These are phyloP conservation scores for Oryzias sinensis DNA, from an alignment of 2,797 vertebrate species.

Conservation along the genomic window DNA sequence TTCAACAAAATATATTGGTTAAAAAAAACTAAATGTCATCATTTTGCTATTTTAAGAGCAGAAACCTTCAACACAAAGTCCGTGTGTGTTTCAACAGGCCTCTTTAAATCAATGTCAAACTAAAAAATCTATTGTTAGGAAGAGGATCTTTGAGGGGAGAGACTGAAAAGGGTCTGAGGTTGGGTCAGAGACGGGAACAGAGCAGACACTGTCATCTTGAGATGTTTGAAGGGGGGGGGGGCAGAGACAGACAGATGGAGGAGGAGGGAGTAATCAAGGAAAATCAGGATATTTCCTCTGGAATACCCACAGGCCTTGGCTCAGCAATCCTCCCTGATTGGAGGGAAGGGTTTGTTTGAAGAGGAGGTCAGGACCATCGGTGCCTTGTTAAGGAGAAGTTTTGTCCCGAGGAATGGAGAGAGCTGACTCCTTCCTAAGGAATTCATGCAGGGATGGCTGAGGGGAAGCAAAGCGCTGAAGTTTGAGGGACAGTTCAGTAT, in stretches of 20 bases:
- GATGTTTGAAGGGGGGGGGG: slow-evolving; percentile 2
- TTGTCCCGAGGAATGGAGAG: slow-evolving; percentile 68
- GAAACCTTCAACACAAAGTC: too few relatives aligned
- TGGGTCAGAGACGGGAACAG: slow-evolving; percentile 35
- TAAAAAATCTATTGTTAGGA: slow-evolving; percentile 44
- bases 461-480: too few relatives aligned
- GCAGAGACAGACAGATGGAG: slow-evolving; percentile 8
- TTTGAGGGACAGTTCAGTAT: slow-evolving; percentile 18
- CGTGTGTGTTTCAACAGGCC: too few relatives aligned
- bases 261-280: slow-evolving; percentile 67
- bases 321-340: slow-evolving; percentile 76
- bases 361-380: slow-evolving; percentile 75
- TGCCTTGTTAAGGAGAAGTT: slow-evolving; percentile 72
- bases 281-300: slow-evolving; percentile 74
- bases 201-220: slow-evolving; percentile 5
- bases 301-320: slow-evolving; percentile 72
- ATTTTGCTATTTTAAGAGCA: too few relatives aligned
- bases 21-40: too few relatives aligned
- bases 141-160: slow-evolving; percentile 37
- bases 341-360: slow-evolving; percentile 78
- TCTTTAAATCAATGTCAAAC: too few relatives aligned
- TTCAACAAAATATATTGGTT: too few relatives aligned
- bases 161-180: background rate
- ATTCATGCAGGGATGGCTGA: slow-evolving; percentile 56
- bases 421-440: slow-evolving; percentile 69